A percentile compares a stretch with the other conserved stretches of the same genome.
Evolutionary conservation across 2,113 vertebrate genomes (phyloP).

Genomic region (Tautogolabrus adspersus): DNA sequence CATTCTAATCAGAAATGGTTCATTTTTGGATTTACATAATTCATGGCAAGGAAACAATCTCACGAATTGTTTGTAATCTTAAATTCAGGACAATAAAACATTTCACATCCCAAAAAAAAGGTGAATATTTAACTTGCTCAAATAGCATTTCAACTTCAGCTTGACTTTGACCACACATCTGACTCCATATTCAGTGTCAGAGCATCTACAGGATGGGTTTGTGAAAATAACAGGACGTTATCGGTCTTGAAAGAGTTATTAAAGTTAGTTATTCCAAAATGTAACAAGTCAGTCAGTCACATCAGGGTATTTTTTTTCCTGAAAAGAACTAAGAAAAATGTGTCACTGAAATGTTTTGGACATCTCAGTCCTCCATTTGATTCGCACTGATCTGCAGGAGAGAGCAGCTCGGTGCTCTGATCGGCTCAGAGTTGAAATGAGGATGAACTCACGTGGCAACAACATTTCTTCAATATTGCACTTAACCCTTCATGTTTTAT

Average conservation of each 20-base stretch:
- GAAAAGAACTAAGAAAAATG: not conserved
- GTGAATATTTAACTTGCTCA: no score
- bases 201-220: no score
- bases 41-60: not conserved
- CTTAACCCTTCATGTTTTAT: slow-evolving; percentile 25
- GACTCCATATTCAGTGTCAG: no score
- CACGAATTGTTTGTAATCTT: no score
- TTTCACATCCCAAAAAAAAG: not conserved
- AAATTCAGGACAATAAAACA: not conserved
- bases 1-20: not conserved
- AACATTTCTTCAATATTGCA: slow-evolving; percentile 54
- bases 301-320: not conserved
- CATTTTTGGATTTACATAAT: not conserved
- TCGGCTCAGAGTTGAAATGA: slow-evolving; percentile 35
- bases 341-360: not conserved
- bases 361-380: not conserved
- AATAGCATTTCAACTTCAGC: not conserved
- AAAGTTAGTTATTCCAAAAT: no score
- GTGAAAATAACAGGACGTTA: not conserved
- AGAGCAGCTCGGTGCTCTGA: slow-evolving; percentile 20
- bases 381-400: not conserved
- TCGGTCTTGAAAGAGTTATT: no score
- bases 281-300: not conserved
- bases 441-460: slow-evolving; percentile 38
- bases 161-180: not conserved